These are phyloP conservation scores for Oplegnathus fasciatus DNA, from an alignment of 2,113 vertebrate species.

Conservation along the genomic window DNA sequence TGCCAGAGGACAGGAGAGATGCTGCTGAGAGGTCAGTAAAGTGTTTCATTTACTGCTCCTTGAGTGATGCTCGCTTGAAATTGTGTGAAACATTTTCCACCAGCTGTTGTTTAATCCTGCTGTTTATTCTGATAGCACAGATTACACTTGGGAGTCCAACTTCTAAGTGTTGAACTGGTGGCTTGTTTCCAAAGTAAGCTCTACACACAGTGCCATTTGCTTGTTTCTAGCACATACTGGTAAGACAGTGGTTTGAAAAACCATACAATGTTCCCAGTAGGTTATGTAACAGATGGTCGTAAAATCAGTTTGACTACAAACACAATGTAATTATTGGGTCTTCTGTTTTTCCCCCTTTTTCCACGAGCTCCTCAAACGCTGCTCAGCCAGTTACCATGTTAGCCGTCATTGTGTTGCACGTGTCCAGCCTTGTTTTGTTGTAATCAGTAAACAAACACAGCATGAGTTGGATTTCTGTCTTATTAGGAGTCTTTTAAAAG, in stretches of 20 bases:
- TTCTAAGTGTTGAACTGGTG: constrained; percentile 3
- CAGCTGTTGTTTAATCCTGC: not conserved
- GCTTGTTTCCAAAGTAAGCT: constrained; percentile 1
- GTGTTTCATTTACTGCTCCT: constrained; percentile 24
- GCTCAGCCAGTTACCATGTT: not conserved
- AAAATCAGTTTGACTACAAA: constrained; percentile 46
- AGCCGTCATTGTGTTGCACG: not conserved
- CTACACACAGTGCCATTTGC: not conserved
- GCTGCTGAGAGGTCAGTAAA: constrained; percentile 89
- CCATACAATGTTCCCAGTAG: constrained; percentile 5
- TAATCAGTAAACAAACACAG: not conserved
- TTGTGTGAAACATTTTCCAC: not conserved
- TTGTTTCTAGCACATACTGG: not conserved
- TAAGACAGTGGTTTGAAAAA: not conserved
- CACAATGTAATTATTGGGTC: constrained; percentile 36
- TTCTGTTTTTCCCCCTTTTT: constrained; percentile 6
- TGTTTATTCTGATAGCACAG: not conserved
- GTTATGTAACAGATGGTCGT: constrained; percentile 42
- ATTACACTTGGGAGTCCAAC: not conserved
- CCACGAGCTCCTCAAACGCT: not conserved
- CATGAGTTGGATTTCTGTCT: not conserved
- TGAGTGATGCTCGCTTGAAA: not conserved
- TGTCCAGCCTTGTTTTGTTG: constrained; percentile 14
- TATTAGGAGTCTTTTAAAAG: not conserved
- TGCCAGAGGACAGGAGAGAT: constrained; percentile 85